Percentiles rank a stretch among this genome's conserved stretches.
Conservation (phyloP, 2,888 invertebrate species). For the Diogma glabrata region DNA sequence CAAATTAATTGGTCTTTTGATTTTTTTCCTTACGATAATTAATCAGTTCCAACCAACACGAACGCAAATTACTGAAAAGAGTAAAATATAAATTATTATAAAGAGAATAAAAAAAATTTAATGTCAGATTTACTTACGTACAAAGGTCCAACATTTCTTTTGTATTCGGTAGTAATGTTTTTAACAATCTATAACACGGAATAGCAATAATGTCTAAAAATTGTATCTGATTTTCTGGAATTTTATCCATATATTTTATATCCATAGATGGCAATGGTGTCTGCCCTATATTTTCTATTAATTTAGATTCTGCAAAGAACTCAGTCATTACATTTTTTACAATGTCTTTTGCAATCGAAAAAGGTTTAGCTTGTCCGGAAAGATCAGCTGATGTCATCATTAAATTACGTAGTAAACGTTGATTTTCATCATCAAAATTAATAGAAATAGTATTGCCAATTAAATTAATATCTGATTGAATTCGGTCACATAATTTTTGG, state of each 20-base stretch:
- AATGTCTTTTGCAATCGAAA: conserved; percentile 41
- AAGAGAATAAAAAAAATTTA: too few species aligned
- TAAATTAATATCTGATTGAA: not conserved
- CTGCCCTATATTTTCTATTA: conserved; percentile 45
- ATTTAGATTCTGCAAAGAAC: conserved; percentile 43
- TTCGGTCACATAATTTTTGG: not conserved
- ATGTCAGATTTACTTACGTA: too few species aligned
- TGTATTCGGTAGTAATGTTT: conserved; percentile 42
- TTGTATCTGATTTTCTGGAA: conserved; percentile 52
- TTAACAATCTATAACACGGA: conserved; percentile 44
- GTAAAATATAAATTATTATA: too few species aligned
- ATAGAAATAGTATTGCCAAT: not conserved
- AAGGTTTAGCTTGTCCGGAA: conserved; percentile 48
- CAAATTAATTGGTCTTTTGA: too few species aligned
- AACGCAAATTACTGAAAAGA: too few species aligned
- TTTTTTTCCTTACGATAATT: too few species aligned
- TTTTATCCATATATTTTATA: conserved; percentile 41
- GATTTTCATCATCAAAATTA: not conserved
- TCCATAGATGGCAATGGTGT: conserved; percentile 52
- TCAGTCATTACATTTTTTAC: conserved; percentile 29
- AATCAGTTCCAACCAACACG: too few species aligned
- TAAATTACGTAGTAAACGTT: not conserved
- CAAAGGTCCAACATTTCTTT: too few species aligned
- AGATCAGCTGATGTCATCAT: conserved; percentile 51
- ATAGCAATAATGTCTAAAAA: conserved; percentile 47